phyloP scores from a whole-genome alignment of 2,113 vertebrate genomes.

The Petaurus breviceps region DNA sequence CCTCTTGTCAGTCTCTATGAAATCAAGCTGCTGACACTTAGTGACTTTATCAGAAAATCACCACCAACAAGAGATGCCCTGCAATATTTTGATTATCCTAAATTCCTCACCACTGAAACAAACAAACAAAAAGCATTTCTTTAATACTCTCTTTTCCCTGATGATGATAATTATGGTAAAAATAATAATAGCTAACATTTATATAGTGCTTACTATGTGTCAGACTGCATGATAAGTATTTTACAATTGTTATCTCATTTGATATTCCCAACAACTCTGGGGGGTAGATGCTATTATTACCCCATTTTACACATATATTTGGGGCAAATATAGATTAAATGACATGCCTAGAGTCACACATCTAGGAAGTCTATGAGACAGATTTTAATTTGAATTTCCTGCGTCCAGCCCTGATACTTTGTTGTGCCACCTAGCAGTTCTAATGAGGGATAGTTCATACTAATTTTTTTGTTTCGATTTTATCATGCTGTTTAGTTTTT shows the following conservation, averaged over 20 bases:
- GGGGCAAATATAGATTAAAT: background rate
- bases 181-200: constrained; percentile 15
- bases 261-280: background rate
- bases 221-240: background rate
- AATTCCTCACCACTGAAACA: background rate
- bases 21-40: background rate
- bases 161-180: background rate
- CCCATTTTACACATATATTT: background rate
- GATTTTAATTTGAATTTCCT: background rate
- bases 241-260: background rate
- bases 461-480: background rate
- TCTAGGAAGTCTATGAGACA: background rate
- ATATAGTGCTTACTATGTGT: background rate
- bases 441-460: background rate
- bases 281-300: background rate
- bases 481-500: background rate
- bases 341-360: background rate
- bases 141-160: background rate
- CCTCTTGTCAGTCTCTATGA: background rate
- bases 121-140: background rate
- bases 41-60: background rate
- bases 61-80: background rate
- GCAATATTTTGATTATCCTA: background rate
- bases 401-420: background rate
- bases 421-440: background rate